Evolutionary conservation across 2,113 vertebrate species (phyloP), one percentile per base, ranked within the genome.

Genomic region (Noctilio leporinus): DNA sequence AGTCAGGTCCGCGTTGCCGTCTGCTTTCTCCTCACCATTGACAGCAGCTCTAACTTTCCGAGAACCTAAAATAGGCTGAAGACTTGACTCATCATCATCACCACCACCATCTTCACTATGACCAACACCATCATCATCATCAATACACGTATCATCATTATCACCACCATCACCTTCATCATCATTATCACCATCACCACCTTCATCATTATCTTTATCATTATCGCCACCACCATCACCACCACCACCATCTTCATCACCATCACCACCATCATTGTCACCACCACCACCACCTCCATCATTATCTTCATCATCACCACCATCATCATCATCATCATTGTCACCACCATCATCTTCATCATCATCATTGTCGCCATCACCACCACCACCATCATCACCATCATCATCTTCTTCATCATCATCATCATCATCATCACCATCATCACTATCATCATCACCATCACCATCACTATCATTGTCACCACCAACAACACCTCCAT

Each of bases 21-120:
- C 11, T 4, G 2, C 43, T 26, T 64, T 14, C 55, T 0, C 10
- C 35, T 53, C 3, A 1, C 40, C 11, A 0, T 22, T 7, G 11
- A 15, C 30, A 45, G 7, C 16, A 67, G 49, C 38, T 12, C 1
- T 45, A 0, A 1, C 30, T 57, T 38, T 30, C 72, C 47, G 33
- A 22, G 49, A 45, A 57, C 72, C 30, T 38, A 67, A n/a, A 64
- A 49, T 22, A 22, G 72, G 38, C 17, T 11, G 3, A 35, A 77
- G 11, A 2, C 10, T 20, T 1, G 10, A 35, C 11, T 43, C 57
- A 19, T 10, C 73, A 7, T 38, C 86, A 43, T 15, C 24, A 8
- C 19, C 64, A 30, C 15, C 26, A 14, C 28, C 83, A 15, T 20
- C 47, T 33, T 1, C 49, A 55, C n/a, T n/a, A 67, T n/a, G n/a